Evolutionary conservation across 1,140 invertebrate genomes (phyloP).

Genomic region (Cherax destructor): DNA sequence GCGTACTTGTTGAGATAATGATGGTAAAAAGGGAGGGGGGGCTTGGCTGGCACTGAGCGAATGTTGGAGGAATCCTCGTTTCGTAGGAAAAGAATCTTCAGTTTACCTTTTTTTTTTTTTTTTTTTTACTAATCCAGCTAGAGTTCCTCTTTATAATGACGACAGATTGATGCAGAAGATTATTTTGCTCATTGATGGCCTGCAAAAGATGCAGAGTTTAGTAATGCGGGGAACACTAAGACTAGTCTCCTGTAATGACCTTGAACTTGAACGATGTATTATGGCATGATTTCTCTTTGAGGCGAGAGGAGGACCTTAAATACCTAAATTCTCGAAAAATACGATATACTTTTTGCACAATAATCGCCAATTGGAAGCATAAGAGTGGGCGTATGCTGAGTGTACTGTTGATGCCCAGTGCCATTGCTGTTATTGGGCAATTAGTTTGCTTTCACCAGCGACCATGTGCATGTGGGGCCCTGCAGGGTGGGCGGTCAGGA

Average conservation of each 20-base stretch:
- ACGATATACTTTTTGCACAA: background rate
- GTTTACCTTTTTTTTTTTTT: background rate
- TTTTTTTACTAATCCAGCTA: background rate
- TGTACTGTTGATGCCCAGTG: background rate
- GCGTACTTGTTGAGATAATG: constrained; percentile 16
- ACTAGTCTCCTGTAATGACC: constrained; percentile 29
- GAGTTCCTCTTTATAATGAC: too few species aligned
- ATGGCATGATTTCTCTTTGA: constrained; percentile 16
- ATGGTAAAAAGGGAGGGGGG: background rate
- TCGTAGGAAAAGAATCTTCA: background rate
- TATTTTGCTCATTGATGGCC: background rate
- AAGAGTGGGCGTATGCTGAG: too few species aligned
- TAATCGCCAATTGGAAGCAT: too few species aligned
- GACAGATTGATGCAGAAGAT: background rate
- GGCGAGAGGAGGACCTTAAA: background rate
- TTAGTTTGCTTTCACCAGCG: constrained; percentile 21
- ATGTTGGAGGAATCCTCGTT: background rate
- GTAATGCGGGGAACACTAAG: background rate
- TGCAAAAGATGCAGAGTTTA: background rate
- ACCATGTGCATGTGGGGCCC: constrained; percentile 37
- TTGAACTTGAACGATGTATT: constrained; percentile 67
- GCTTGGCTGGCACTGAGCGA: background rate
- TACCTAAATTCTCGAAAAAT: background rate
- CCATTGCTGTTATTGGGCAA: background rate
- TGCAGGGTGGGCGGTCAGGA: background rate